phyloP scores from a whole-genome alignment of 2,888 invertebrate species.

The Coelinius sp. region DNA sequence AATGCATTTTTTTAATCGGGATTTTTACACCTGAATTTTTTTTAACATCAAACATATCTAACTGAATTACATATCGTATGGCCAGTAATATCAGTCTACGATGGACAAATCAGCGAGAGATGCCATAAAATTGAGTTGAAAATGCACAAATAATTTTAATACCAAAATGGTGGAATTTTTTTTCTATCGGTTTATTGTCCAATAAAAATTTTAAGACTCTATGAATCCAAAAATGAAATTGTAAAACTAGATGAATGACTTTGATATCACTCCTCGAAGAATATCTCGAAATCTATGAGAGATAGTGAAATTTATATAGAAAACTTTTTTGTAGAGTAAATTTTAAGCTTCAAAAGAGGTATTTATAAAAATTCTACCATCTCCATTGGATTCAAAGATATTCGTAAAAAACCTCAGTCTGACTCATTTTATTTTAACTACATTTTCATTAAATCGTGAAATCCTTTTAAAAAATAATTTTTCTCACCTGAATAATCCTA shows the following conservation, averaged over 20 bases:
- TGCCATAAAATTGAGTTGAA: not conserved
- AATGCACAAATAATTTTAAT: constrained; percentile 5
- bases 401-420: not conserved
- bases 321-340: too few species aligned
- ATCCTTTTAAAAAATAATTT: too few species aligned
- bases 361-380: not conserved
- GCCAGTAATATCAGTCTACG: constrained; percentile 20
- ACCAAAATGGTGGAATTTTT: not conserved
- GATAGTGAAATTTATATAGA: too few species aligned
- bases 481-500: too few species aligned
- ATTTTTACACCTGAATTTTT: constrained; percentile 16
- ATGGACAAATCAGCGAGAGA: not conserved
- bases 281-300: too few species aligned
- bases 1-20: constrained; percentile 1
- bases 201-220: not conserved
- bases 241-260: too few species aligned
- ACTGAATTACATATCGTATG: constrained; percentile 11
- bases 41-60: constrained; percentile 21
- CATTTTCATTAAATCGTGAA: too few species aligned
- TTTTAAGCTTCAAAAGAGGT: too few species aligned
- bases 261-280: too few species aligned
- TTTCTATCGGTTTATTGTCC: not conserved
- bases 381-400: too few species aligned
- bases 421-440: too few species aligned
- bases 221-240: not conserved